Base-by-base conservation (phyloP, 2,888 invertebrate species). In the Trichogramma dendrolimi region DNA sequence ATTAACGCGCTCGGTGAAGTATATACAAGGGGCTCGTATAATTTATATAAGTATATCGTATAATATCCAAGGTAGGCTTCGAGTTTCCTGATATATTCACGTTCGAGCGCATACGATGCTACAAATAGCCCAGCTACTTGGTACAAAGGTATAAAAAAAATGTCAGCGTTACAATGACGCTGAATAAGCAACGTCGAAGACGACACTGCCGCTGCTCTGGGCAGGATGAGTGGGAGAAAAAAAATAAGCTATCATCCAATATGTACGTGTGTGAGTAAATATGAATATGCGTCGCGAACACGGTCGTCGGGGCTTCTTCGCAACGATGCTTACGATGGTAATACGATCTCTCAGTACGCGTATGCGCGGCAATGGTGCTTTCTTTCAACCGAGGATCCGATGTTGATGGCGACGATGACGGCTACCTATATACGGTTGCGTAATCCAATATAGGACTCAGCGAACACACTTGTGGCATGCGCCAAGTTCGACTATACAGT, bases 381-480 rank as follows among this genome's bases (percentile, higher is more conserved):
- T 62, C 52, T 52, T 52, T 62, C 62, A 60, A 65, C 64, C 61
- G 49, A 42, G 44, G 38, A 50, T 27, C 27, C 27, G 27, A 27
- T 27, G 6, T 48, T 48, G 11, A 11, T 48, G 11, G 48, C n/a
- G 11, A 48, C 11, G 48, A 8, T 44, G 27, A 27, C 27, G 27
- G 27, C 27, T 27, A 27, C 27, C 27, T 10, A 44, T 44, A 47
- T 7, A 6, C 48, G 48, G 11, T n/a, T 14, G 48, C 48, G 76
- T 75, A 77, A 77, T 70, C 71, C 71, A 75, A 77, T 75, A 75
- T 73, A 69, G 68, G 70, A 67, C 69, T 69, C 67, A 70, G 60
- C 67, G 71, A 73, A 72, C 75, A 75, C 76, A 76, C 75, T 78
- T 75, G 75, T 73, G 75, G 77, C 76, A 77, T 76, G 76, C 73